phyloP scores from a whole-genome alignment of 2,113 vertebrate genomes.

The Sialia sialis region DNA sequence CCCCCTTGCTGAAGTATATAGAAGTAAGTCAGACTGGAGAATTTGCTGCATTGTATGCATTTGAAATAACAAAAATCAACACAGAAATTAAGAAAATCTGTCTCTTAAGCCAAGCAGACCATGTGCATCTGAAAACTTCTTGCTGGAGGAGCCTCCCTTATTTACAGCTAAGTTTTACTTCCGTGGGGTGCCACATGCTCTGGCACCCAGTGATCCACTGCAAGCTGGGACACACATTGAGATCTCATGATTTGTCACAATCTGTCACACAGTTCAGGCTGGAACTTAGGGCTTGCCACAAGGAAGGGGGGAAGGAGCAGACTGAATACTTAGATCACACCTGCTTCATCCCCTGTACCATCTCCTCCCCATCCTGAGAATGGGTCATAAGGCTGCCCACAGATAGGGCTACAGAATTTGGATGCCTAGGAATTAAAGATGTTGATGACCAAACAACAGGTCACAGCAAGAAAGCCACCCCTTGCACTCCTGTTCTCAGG shows the following conservation, averaged over 20 bases:
- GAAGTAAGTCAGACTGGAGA: background rate
- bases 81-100: slow-evolving; percentile 15
- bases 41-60: background rate
- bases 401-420: background rate
- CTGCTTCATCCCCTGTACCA: background rate
- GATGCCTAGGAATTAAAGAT: background rate
- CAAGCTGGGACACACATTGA: background rate
- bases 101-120: background rate
- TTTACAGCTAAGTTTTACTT: background rate
- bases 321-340: background rate
- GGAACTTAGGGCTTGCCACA: background rate
- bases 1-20: background rate
- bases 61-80: slow-evolving; percentile 3
- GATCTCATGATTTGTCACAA: rapidly evolving
- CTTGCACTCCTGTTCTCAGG: background rate
- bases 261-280: background rate
- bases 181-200: background rate
- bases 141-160: background rate
- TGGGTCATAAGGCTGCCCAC: background rate
- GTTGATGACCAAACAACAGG: background rate
- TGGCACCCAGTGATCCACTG: rapidly evolving
- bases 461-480: background rate
- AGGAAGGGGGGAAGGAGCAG: background rate
- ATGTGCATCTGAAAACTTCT: background rate
- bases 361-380: background rate